A percentile compares a stretch with the other conserved stretches of the same genome.
Evolutionary conservation across 2,888 invertebrate species (phyloP).

Genomic region (Tineola bisselliella): DNA sequence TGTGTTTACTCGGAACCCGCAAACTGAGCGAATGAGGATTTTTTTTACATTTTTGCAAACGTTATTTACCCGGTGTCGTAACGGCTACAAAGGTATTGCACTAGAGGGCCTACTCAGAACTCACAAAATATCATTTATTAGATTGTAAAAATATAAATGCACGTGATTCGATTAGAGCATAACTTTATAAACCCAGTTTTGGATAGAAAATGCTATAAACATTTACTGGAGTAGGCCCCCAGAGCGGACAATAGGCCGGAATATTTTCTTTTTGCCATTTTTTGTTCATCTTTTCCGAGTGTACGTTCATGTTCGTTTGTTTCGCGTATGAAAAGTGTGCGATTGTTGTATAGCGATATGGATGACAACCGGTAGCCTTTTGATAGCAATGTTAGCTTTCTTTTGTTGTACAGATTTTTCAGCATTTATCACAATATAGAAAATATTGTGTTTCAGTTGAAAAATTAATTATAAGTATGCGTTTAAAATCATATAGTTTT

Average conservation of each 20-base stretch:
- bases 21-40: slow-evolving; percentile 38
- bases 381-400: slow-evolving; percentile 16
- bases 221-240: too few species aligned
- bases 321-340: slow-evolving; percentile 22
- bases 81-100: slow-evolving; percentile 66
- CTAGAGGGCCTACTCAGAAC: slow-evolving; percentile 17
- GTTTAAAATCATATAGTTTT: too few species aligned
- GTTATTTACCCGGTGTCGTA: slow-evolving; percentile 64
- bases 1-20: slow-evolving; percentile 65
- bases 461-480: too few species aligned
- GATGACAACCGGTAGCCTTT: slow-evolving; percentile 21
- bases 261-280: slow-evolving; percentile 37
- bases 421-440: not conserved
- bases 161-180: too few species aligned
- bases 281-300: slow-evolving; percentile 29
- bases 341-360: slow-evolving; percentile 31
- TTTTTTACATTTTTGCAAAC: slow-evolving; percentile 62
- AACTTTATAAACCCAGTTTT: too few species aligned
- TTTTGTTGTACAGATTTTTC: slow-evolving; percentile 12
- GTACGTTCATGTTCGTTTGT: slow-evolving; percentile 21
- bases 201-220: too few species aligned
- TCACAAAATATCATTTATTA: too few species aligned
- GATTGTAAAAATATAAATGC: too few species aligned
- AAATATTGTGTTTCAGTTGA: too few species aligned
- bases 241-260: slow-evolving; percentile 46